Base-by-base conservation (phyloP, 2,797 vertebrate species). In the Poeciliopsis turneri region DNA sequence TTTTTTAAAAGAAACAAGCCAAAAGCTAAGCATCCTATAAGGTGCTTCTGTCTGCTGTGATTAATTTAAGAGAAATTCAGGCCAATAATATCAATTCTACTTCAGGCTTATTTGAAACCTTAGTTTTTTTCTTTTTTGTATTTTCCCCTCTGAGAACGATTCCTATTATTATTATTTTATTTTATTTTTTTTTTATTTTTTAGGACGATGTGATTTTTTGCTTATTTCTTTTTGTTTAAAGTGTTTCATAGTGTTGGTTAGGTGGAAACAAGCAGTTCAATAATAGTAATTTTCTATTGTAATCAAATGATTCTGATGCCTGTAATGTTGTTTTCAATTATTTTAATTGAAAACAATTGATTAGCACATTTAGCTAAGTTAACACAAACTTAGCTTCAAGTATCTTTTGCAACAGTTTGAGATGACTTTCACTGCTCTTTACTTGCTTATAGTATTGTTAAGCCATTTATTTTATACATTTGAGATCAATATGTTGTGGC, bases 61-160 rank as follows among this genome's bases (percentile, higher is more conserved):
- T 91, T 88, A 86, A 78, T 83, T 83, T 81, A 78, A 81, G 81
- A 80, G 74, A 80, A 86, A 89, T 83, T 80, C n/a, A 78, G 68
- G 70, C 53, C 73, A 87, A 15, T 77, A 84, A 69, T 82, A 82
- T 85, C 76, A 87, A 77, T 88, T 87, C 78, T 47, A 53, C 73
- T 74, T 80, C 68, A 78, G 76, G 68, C 45, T 79, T 80, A 78
- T 71, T 74, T 45, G 51, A 76, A 86, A 77, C 68, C 69, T 85
- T 84, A 57, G 46, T 46, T 89, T 79, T 64, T 64, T 88, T 76
- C n/a, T 81, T 78, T 75, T 84, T 25, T 59, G 83, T 64, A 75
- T 68, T 66, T 66, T 23, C 10, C 64, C 36, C 10, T 66, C 61
- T 11, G 3, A 64, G 33, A 64, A 64, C 33, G 16, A 61, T 16